phyloP scores from a whole-genome alignment of 2,797 vertebrate species.

The Enteromius unitaeniatus region DNA sequence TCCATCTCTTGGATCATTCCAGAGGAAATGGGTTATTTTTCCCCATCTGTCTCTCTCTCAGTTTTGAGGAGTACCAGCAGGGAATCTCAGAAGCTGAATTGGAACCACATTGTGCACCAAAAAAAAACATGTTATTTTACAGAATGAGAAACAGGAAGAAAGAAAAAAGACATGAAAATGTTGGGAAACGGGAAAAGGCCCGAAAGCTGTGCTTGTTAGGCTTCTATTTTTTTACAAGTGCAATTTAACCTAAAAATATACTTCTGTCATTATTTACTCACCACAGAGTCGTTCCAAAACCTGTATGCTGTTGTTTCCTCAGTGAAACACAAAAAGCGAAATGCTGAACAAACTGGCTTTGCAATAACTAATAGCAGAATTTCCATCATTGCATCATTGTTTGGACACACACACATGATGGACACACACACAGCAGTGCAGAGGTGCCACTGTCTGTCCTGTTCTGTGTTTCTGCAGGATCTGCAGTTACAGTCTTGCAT shows the following conservation, averaged over 20 bases:
- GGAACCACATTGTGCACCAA: slow-evolving; percentile 9
- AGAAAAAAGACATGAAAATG: neutral
- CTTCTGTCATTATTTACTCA: neutral
- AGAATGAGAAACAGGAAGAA: slow-evolving; percentile 5
- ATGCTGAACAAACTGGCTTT: neutral
- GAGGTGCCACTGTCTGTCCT: slow-evolving; percentile 46
- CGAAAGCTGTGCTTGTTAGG: neutral
- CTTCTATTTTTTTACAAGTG: neutral
- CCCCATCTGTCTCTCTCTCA: neutral
- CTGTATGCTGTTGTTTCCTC: neutral
- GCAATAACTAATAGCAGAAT: neutral
- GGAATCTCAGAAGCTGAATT: slow-evolving; percentile 24
- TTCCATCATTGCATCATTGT: neutral
- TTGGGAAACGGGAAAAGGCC: neutral
- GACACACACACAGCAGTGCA: slow-evolving; percentile 17
- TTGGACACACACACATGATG: slow-evolving; percentile 3
- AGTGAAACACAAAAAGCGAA: neutral
- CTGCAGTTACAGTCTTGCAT: slow-evolving; percentile 60
- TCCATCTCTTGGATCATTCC: neutral
- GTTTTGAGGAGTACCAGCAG: neutral
- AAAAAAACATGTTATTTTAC: neutral
- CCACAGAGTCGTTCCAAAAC: neutral
- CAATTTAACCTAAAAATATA: neutral
- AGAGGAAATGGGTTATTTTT: neutral
- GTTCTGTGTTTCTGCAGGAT: slow-evolving; percentile 65